phyloP scores from a whole-genome alignment of 2,113 vertebrate genomes.

The Hystrix cristata region DNA sequence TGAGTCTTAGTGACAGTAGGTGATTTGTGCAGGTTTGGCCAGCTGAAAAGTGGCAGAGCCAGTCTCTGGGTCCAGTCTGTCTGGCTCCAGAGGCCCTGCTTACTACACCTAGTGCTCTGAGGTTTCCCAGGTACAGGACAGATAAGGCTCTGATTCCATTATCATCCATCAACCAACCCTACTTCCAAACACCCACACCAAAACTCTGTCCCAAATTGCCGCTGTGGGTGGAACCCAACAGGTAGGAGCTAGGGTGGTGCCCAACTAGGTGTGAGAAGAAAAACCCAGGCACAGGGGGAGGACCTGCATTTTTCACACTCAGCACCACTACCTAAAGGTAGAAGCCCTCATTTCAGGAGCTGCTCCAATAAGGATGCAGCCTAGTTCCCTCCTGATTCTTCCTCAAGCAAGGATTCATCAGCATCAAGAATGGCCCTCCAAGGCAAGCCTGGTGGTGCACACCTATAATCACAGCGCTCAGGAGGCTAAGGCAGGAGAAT shows the following conservation, averaged over 20 bases:
- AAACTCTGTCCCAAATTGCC: neutral
- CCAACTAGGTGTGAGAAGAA: neutral
- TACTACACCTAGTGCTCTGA: neutral
- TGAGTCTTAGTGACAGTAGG: neutral
- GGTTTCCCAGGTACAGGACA: neutral
- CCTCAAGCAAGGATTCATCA: neutral
- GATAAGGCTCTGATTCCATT: neutral
- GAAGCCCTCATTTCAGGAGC: neutral
- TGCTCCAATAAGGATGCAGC: neutral
- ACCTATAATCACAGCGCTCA: neutral
- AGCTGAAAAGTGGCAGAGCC: neutral
- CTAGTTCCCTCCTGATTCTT: neutral
- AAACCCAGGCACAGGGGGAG: neutral
- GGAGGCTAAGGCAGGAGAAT: neutral
- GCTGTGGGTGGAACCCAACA: neutral
- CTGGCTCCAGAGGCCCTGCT: neutral
- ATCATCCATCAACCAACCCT: neutral
- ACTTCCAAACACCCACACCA: neutral
- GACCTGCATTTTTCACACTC: neutral
- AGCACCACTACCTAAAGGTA: neutral
- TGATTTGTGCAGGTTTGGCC: neutral
- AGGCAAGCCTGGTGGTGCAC: neutral
- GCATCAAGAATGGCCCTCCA: neutral
- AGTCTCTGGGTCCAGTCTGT: neutral
- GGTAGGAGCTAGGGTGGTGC: neutral